These are phyloP conservation scores for Paralvinella palmiformis DNA, from an alignment of 1,140 invertebrate species.

Conservation along the genomic window DNA sequence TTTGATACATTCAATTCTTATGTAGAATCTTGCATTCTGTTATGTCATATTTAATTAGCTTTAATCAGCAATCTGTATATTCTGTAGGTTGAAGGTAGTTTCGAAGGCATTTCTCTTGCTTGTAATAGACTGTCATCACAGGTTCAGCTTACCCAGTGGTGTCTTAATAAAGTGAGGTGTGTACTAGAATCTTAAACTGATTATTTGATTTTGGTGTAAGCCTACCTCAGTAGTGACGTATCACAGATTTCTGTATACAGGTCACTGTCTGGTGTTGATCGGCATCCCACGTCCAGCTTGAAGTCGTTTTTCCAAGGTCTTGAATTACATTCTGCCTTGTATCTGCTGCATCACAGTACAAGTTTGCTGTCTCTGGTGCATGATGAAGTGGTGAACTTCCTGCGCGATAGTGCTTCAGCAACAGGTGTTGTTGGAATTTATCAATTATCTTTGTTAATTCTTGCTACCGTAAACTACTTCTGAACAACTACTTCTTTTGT, in stretches of 20 bases:
- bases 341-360: conserved; percentile 40
- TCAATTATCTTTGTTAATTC: no score
- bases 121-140: background rate
- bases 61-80: no score
- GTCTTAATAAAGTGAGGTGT: conserved; percentile 5
- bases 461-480: no score
- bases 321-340: conserved; percentile 43
- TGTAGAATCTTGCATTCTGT: no score
- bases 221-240: background rate
- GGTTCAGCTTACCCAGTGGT: background rate
- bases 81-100: no score
- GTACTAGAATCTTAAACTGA: background rate
- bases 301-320: conserved; percentile 33
- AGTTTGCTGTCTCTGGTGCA: conserved; percentile 33
- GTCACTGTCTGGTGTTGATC: background rate
- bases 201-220: background rate
- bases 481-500: background rate
- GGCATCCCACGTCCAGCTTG: no score
- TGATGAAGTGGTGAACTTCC: conserved; percentile 35
- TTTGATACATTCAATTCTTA: no score
- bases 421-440: background rate
- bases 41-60: no score
- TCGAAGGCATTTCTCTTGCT: no score
- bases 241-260: background rate
- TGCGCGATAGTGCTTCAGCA: conserved; percentile 30